Base-by-base conservation (phyloP, 2,113 vertebrate genomes). In the Melanocharis versteri region DNA sequence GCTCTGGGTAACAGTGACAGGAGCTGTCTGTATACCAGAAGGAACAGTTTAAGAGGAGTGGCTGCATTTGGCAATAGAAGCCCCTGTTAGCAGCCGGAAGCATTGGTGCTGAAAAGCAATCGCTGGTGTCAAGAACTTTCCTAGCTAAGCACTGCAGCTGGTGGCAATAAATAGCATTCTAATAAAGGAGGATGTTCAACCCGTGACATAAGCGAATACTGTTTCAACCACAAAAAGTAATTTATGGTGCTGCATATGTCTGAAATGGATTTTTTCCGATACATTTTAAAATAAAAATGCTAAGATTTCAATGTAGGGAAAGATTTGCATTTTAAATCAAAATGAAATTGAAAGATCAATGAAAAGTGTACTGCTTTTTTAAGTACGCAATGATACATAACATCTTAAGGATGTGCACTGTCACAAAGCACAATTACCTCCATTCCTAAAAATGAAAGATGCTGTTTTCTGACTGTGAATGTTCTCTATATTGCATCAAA, bases 131-230 rank as follows among this genome's bases (percentile, higher is more conserved):
- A 98, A 98, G 98, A 99, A 98, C 98, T 98, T 98, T 98, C 98
- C 98, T 98, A 98, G 98, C 98, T 97, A 95, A 98, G 98, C 97
- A 97, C 97, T 98, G 97, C 98, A 99, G 98, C 98, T 98, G 98
- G 97, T 98, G 98, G 98, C 98, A 98, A 99, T 99, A 99, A 99
- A 99, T 98, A 99, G 98, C 98, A 95, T 98, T 97, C 98, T 98
- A 98, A 98, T 98, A 99, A 98, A 98, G 98, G 97, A 95, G 97
- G 98, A 98, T 97, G 97, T 97, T 97, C 97, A 97, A 58, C 94
- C 93, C 95, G 92, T 98, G 98, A 98, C 98, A 98, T 98, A 98
- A 98, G 98, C 57, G 92, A 97, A 97, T 97, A 98, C 98, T 97
- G 98, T 98, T 98, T 98, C 98, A 98, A 98, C 98, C 97, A 97